phyloP scores from a whole-genome alignment of 1,140 invertebrate genomes.

The Bombus picipes region DNA sequence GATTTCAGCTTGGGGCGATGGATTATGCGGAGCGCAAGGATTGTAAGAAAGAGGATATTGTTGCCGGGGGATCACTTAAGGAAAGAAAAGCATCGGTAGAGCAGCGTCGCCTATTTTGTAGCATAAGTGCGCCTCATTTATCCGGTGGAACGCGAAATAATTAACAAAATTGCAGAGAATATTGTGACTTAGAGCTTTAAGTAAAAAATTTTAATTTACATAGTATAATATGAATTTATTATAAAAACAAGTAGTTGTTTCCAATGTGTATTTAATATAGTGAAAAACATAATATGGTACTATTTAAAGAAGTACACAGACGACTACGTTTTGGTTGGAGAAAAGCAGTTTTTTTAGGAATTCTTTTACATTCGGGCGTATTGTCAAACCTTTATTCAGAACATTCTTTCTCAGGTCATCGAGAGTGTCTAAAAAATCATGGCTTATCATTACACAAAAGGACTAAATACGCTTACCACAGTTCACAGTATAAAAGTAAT shows the following conservation, averaged over 20 bases:
- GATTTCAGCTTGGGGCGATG: constrained; percentile 56
- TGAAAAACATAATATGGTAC: too few species aligned
- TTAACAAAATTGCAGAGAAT: constrained; percentile 56
- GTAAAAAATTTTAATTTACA: neutral
- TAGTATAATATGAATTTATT: too few species aligned
- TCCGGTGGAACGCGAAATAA: constrained; percentile 37
- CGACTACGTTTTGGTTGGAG: too few species aligned
- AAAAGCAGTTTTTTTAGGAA: too few species aligned
- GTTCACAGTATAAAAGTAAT: neutral
- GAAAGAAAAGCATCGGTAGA: constrained; percentile 28
- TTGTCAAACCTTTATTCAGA: too few species aligned
- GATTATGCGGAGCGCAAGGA: constrained; percentile 54
- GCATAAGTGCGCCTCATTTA: constrained; percentile 47
- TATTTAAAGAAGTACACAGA: too few species aligned
- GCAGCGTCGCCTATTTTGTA: constrained; percentile 22
- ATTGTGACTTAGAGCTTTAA: neutral
- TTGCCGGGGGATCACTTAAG: constrained; percentile 38
- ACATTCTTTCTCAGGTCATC: too few species aligned
- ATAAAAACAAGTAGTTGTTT: too few species aligned
- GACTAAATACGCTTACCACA: neutral
- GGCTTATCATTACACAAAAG: neutral
- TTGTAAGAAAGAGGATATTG: constrained; percentile 30
- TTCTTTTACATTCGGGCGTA: too few species aligned
- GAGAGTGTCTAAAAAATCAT: too few species aligned
- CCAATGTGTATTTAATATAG: too few species aligned